A percentile compares a stretch with the other conserved stretches of the same genome.
Evolutionary conservation across 2,113 vertebrate genomes (phyloP).

Genomic region (Atrichornis clamosus): DNA sequence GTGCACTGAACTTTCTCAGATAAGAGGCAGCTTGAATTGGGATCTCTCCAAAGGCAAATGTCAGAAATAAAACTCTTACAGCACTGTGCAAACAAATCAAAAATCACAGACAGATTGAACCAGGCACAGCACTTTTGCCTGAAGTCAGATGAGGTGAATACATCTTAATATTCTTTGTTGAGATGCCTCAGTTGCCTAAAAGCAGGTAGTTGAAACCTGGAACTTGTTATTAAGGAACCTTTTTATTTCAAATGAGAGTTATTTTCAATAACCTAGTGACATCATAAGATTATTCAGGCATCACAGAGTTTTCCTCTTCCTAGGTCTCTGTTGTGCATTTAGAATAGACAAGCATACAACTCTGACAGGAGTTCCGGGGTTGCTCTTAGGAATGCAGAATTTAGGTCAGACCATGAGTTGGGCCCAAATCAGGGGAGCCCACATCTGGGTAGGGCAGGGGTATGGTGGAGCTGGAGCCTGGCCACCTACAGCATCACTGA

Average conservation of each 20-base stretch:
- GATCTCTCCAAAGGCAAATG: background rate
- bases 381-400: background rate
- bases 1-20: background rate
- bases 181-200: background rate
- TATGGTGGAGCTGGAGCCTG: background rate
- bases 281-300: background rate
- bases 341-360: background rate
- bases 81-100: background rate
- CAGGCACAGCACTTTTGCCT: background rate
- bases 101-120: background rate
- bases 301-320: background rate
- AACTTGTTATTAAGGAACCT: background rate
- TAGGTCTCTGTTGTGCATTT: background rate
- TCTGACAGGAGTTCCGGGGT: background rate
- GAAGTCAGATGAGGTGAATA: background rate
- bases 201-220: background rate
- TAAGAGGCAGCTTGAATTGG: background rate
- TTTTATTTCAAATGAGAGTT: background rate
- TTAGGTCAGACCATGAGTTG: background rate
- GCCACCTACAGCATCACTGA: rapidly evolving
- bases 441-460: background rate
- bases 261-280: background rate
- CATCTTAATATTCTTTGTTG: background rate
- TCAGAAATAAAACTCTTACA: background rate
- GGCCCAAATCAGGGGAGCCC: background rate